phyloP scores from a whole-genome alignment of 2,797 vertebrate species.

The Setipinna tenuifilis region DNA sequence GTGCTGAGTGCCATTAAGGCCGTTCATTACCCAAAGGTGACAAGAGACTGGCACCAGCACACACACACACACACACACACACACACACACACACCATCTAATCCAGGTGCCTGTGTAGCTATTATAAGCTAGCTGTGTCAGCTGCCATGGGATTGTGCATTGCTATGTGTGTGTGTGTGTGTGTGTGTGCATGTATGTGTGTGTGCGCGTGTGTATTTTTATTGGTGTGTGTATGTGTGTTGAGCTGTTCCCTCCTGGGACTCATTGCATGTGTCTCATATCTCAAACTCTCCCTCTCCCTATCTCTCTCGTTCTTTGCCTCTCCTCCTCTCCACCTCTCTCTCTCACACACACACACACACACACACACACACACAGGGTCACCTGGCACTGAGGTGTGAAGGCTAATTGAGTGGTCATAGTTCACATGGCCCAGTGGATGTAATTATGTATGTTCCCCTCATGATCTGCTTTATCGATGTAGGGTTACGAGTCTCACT shows the following conservation, averaged over 20 bases:
- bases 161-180: neutral
- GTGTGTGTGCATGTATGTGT: no score
- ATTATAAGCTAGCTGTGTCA: neutral
- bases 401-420: constrained; percentile 22
- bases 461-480: neutral
- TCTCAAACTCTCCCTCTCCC: no score
- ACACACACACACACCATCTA: no score
- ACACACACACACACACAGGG: constrained; percentile 46
- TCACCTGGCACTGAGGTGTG: neutral
- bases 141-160: neutral
- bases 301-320: no score
- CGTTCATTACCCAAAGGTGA: neutral
- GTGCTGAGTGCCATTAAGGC: neutral
- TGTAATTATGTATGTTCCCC: constrained; percentile 13
- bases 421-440: constrained; percentile 5
- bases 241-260: neutral
- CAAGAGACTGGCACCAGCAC: no score
- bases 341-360: constrained; percentile 29
- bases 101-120: no score
- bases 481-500: neutral
- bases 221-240: neutral
- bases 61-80: no score
- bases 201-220: no score
- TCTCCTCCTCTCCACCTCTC: constrained; percentile 46
- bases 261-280: neutral